Conservation (phyloP, 1,140 invertebrate genomes). For the Manduca sexta region DNA sequence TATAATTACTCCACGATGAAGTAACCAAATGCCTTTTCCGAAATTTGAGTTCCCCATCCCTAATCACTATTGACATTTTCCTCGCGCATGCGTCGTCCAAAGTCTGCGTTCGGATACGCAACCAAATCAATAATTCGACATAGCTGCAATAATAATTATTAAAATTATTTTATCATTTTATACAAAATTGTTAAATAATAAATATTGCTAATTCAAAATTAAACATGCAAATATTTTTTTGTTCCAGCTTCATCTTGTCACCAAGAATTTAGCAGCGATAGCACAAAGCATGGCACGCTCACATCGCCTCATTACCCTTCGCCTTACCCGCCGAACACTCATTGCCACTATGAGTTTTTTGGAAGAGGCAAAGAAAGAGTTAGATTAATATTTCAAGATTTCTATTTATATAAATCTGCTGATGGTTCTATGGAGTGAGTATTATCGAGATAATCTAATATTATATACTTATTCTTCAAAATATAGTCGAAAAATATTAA, state of each 20-base stretch:
- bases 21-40: not conserved
- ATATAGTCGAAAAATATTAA: too few species aligned
- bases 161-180: too few species aligned
- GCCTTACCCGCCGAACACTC: conserved; percentile 81
- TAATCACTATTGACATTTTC: not conserved
- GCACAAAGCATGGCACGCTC: conserved; percentile 85
- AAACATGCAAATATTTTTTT: conserved; percentile 28
- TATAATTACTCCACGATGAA: too few species aligned
- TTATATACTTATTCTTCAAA: too few species aligned
- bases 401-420: conserved; percentile 57
- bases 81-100: not conserved
- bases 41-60: too few species aligned
- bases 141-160: not conserved
- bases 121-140: not conserved
- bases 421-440: conserved; percentile 60
- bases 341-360: conserved; percentile 89
- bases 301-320: conserved; percentile 84
- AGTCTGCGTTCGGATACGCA: not conserved
- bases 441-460: too few species aligned
- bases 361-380: conserved; percentile 85
- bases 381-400: conserved; percentile 65
- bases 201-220: not conserved
- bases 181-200: too few species aligned
- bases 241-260: conserved; percentile 86
- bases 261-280: conserved; percentile 83